Evolutionary conservation across 2,888 invertebrate species (phyloP).

Genomic region (Arctia plantaginis): DNA sequence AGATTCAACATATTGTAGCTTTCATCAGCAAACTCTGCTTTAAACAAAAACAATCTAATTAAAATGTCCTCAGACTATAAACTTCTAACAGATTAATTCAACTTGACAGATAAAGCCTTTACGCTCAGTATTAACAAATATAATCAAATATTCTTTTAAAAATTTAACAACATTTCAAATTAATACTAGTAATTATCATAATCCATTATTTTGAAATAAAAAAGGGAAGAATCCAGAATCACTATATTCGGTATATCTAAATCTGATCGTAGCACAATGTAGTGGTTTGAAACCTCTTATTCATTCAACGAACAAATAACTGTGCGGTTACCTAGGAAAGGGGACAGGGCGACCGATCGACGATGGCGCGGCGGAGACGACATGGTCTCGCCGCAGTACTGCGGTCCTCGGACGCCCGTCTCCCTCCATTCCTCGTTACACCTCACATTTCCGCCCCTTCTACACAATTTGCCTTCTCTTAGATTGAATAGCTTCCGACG

Average conservation of each 20-base stretch:
- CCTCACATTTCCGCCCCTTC: slow-evolving; percentile 62
- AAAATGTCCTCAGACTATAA: too few relatives aligned
- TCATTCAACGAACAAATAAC: slow-evolving; percentile 11
- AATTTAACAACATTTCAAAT: background rate
- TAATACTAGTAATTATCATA: background rate
- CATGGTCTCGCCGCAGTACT: slow-evolving; percentile 10
- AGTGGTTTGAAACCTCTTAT: slow-evolving; percentile 2
- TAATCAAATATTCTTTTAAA: too few relatives aligned
- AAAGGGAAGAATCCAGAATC: background rate
- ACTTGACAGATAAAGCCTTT: too few relatives aligned
- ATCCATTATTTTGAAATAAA: background rate
- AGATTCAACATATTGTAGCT: too few relatives aligned
- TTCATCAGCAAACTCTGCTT: too few relatives aligned
- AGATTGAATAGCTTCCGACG: slow-evolving; percentile 59
- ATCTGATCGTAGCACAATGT: background rate
- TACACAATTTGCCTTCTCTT: slow-evolving; percentile 64
- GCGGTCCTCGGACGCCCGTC: slow-evolving; percentile 16
- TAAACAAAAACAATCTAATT: too few relatives aligned
- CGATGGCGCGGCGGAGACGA: slow-evolving; percentile 3
- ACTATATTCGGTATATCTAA: background rate
- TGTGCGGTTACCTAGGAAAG: background rate
- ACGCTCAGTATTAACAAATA: too few relatives aligned
- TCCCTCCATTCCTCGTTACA: slow-evolving; percentile 50
- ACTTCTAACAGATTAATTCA: too few relatives aligned
- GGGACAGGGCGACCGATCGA: background rate